phyloP scores from a whole-genome alignment of 2,797 vertebrate genomes.

The Sarcoramphus papa region DNA sequence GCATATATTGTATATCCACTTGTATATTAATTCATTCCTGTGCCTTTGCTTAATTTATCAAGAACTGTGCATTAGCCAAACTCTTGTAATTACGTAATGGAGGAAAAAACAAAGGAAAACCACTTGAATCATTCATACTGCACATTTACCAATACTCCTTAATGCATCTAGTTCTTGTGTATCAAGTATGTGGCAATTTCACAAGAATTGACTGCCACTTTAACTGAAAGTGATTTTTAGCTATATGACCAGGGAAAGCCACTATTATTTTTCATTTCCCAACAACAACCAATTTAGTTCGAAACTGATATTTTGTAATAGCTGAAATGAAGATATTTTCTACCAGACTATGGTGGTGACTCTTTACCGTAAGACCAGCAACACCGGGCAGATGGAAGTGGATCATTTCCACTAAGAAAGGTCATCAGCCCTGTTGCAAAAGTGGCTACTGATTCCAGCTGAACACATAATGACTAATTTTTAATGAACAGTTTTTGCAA shows the following conservation, averaged over 20 bases:
- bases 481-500: not conserved
- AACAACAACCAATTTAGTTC: not conserved
- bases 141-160: not conserved
- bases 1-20: not conserved
- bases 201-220: not conserved
- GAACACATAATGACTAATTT: not conserved
- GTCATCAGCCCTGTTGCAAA: not conserved
- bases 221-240: not conserved
- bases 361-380: not conserved
- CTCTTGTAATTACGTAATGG: not conserved
- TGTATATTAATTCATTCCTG: not conserved
- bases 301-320: not conserved
- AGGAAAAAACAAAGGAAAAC: not conserved
- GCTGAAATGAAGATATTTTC: not conserved
- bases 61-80: not conserved
- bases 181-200: not conserved
- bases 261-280: conserved; percentile 24
- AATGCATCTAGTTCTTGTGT: not conserved
- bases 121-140: conserved; percentile 1
- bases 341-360: not conserved
- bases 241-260: not conserved
- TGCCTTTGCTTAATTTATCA: not conserved
- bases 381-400: not conserved
- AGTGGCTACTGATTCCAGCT: not conserved
- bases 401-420: not conserved